Base-by-base conservation (phyloP, 2,888 invertebrate species). In the Nemotelus nigrinus region DNA sequence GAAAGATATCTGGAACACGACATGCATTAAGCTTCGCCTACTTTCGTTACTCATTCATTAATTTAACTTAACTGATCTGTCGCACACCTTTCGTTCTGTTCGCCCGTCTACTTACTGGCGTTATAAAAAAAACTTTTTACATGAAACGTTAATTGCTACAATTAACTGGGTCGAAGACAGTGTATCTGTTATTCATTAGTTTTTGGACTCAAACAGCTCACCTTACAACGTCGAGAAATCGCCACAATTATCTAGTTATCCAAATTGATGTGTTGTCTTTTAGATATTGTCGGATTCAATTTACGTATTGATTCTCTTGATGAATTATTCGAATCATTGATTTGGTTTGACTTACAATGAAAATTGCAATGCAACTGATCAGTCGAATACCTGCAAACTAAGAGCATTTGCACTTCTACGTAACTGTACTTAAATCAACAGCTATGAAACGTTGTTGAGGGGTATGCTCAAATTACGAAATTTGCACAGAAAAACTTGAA, bases 181-280 rank as follows among this genome's bases (percentile, higher is more conserved):
- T 63, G 41, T 10, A 63, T 25, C 4, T 4, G 5, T 5, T 43
- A 4, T 39, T 63, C 44, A 41, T 39, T 63, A 8, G 44, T 58
- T 43, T 64, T 2, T 65, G 43, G n/a, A 45, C 6, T 45, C 25
- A 2, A 45, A 7, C 57, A 25, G 7, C 25, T 2, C 45, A 45
- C 65, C 65, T 65, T 45, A 6, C n/a, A 57, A 10, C n/a, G 7
- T 3, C 47, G 65, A 45, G 7, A 3, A 10, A n/a, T n/a, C 47
- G 65, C 45, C 45, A 65, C 7, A 65, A 44, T 44, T 65, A n/a
- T 65, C 65, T 65, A 65, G 10, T 45, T 65, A 64, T 43, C 64
- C 10, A 53, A 44, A 39, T 64, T 43, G 53, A 6, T 50, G 57
- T 57, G 57, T 10, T 4, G 57, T 2, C 25, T 57, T 10, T 57